Evolutionary conservation across 53 echinoderm and acorn worm species (phyloP), one percentile per base, ranked within the genome.

Genomic region (Zoroaster sp.): DNA sequence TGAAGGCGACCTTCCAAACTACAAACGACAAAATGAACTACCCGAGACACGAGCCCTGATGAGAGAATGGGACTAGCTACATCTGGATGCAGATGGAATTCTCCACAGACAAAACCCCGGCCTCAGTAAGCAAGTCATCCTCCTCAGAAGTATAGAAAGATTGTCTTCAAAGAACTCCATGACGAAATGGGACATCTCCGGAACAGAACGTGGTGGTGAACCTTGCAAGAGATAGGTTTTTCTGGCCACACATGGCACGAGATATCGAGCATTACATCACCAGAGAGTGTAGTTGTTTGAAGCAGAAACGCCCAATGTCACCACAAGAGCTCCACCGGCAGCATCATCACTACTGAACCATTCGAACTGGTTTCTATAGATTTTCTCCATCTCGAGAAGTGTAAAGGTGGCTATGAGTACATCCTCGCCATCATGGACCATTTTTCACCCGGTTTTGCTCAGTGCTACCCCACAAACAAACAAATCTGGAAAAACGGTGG

Each of bases 171-270:
- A 18, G 77, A 87, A 33, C 40, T 91, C 0, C 91, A 87, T 47
- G 33, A 68, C 9, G 40, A 91, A 18, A 86, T 91, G 93, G 93
- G 93, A 23, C 93, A 93, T 32, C 67, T 74, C n/a, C 15, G 90
- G 93, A 40, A 41, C 80, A 10, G 74, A 80, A 35, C 40, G 90
- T n/a, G 13, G 93, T 90, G 15, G 35, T 80, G 44, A n/a, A n/a
- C n/a, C n/a, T n/a, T n/a, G n/a, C n/a, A n/a, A n/a, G n/a, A n/a
- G n/a, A n/a, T n/a, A n/a, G n/a, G n/a, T n/a, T n/a, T n/a, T n/a
- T n/a, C n/a, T n/a, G n/a, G n/a, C n/a, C n/a, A n/a, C n/a, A n/a
- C n/a, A n/a, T n/a, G n/a, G n/a, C n/a, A n/a, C n/a, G n/a, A n/a
- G n/a, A n/a, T n/a, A n/a, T n/a, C n/a, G n/a, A n/a, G n/a, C n/a